Conservation (phyloP, 2,888 invertebrate genomes). For the Diloba caeruleocephala region DNA sequence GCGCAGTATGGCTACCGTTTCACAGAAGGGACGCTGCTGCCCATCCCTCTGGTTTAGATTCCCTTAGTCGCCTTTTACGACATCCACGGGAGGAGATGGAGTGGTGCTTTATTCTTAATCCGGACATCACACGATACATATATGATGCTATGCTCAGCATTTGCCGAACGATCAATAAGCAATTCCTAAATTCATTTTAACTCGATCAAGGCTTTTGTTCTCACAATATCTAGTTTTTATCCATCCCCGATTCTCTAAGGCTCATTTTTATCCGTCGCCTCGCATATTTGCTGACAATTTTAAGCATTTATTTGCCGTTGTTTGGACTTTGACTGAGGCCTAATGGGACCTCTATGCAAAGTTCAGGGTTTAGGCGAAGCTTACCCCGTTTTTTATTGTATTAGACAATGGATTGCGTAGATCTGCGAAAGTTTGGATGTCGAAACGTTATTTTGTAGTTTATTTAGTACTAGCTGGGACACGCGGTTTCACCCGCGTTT, state of each 20-base stretch:
- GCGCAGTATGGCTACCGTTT: too few relatives aligned
- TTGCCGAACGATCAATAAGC: too few relatives aligned
- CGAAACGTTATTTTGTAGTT: neutral
- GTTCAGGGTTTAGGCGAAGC: constrained; percentile 31
- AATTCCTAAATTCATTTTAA: too few relatives aligned
- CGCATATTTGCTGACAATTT: constrained; percentile 49
- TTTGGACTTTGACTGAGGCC: constrained; percentile 9
- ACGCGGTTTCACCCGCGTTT: too few relatives aligned
- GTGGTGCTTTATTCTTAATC: too few relatives aligned
- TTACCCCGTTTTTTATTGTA: constrained; percentile 34
- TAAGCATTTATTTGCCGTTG: constrained; percentile 35
- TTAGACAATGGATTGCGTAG: constrained; percentile 25
- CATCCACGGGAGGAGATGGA: too few relatives aligned
- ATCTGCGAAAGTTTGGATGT: constrained; percentile 18
- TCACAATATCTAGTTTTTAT: constrained; percentile 2
- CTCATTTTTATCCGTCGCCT: constrained; percentile 33
- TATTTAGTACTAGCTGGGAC: neutral
- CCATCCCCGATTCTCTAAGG: constrained; percentile 9
- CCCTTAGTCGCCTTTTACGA: too few relatives aligned
- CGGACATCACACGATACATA: too few relatives aligned
- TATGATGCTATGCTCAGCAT: too few relatives aligned
- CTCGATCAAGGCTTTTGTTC: constrained; percentile 3
- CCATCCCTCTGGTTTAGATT: too few relatives aligned
- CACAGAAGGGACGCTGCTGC: too few relatives aligned
- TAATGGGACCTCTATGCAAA: constrained; percentile 45